Percentiles rank a stretch among this genome's conserved stretches.
phyloP scores from a whole-genome alignment of 2,888 invertebrate species.

The Thecocarcelia acutangulata region DNA sequence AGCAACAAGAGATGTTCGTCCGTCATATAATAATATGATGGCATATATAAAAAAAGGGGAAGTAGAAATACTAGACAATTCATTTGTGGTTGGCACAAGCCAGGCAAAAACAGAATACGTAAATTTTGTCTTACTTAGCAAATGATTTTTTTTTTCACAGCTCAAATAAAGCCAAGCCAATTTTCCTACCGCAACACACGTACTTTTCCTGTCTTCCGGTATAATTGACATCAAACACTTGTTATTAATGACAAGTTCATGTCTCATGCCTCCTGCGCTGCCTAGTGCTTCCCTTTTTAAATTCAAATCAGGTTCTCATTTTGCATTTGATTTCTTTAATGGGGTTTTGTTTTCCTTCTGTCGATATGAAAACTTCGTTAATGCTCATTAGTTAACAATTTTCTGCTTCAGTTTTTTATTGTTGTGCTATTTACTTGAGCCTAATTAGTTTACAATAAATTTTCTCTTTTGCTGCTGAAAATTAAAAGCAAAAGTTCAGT shows the following conservation, averaged over 20 bases:
- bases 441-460: conserved; percentile 14
- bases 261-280: not conserved
- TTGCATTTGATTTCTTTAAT: not conserved
- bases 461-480: not conserved
- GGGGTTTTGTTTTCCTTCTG: too few relatives aligned
- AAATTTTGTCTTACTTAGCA: not conserved
- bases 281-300: not conserved
- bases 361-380: too few relatives aligned
- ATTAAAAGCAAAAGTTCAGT: not conserved
- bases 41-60: too few relatives aligned
- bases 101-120: too few relatives aligned
- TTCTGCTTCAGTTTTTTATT: not conserved
- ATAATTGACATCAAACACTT: not conserved
- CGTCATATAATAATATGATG: too few relatives aligned
- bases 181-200: too few relatives aligned
- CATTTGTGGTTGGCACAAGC: too few relatives aligned
- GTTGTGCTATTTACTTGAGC: not conserved
- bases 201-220: too few relatives aligned
- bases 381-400: too few relatives aligned
- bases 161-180: not conserved
- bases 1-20: too few relatives aligned
- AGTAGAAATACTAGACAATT: too few relatives aligned
- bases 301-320: conserved; percentile 1
- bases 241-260: not conserved
- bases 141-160: not conserved